phyloP scores from a whole-genome alignment of 2,113 vertebrate genomes.

The Raja brachyura region DNA sequence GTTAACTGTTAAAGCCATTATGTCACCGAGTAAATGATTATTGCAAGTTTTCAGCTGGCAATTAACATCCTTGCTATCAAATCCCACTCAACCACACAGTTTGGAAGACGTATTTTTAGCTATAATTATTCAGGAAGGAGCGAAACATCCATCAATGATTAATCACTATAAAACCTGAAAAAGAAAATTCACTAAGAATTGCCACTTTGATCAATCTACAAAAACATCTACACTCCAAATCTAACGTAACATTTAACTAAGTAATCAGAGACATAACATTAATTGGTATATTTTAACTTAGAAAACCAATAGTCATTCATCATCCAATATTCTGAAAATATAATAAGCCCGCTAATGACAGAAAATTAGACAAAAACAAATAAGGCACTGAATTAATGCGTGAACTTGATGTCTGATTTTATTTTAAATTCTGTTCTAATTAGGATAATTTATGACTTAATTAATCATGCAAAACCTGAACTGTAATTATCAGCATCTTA shows the following conservation, averaged over 20 bases:
- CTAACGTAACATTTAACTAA: conserved; percentile 19
- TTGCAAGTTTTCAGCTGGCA: background rate
- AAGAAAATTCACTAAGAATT: background rate
- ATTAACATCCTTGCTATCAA: background rate
- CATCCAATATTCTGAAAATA: background rate
- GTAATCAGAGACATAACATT: conserved; percentile 1
- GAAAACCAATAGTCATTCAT: background rate
- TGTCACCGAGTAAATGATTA: background rate
- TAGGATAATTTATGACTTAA: conserved; percentile 28
- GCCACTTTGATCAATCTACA: background rate
- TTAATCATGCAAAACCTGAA: background rate
- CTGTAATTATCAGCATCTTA: background rate
- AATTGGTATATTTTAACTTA: conserved; percentile 7
- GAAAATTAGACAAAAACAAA: conserved; percentile 2
- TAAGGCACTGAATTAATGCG: conserved; percentile 4
- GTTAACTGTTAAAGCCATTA: background rate
- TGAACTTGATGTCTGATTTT: background rate
- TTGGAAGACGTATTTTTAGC: background rate
- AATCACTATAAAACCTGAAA: conserved; percentile 1
- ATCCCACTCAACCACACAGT: background rate
- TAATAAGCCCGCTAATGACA: conserved; percentile 15
- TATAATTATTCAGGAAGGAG: conserved; percentile 6
- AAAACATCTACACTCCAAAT: background rate
- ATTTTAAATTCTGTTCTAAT: background rate
- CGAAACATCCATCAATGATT: background rate